Base-by-base conservation (phyloP, 2,888 invertebrate genomes). In the Gandaritis pyraliata region DNA sequence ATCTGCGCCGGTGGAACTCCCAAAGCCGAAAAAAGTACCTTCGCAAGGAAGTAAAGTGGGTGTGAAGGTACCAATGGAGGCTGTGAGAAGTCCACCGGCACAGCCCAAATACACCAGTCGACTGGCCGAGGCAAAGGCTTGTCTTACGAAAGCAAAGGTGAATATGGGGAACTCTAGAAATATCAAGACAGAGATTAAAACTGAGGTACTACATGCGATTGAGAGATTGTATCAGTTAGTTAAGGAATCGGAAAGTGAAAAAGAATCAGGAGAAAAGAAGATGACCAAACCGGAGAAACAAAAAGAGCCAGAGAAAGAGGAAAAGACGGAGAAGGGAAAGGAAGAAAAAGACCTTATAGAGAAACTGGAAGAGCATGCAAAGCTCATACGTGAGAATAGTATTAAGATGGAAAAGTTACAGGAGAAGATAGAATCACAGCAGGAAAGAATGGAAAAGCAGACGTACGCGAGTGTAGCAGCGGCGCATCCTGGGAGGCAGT, bases 381-480 rank as follows among this genome's bases (percentile, higher is more conserved):
- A 6, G 5, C 13, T 39, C 5, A 12, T 39, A 39, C 2, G 13
- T 1, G 39, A 39, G 10, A 39, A 39, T n/a, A 39, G 13, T 2
- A 2, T 2, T 1, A 39, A n/a, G n/a, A 39, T 13, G 39, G 10
- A 8, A n/a, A 38, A 38, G 4, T 10, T 38, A n/a, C 6, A 38
- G n/a, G n/a, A 38, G 4, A 38, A 8, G 1, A 43, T 43, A 7
- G 41, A 43, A 15, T 0, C 1, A 16, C 13, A 43, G 6, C 41
- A 43, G n/a, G 41, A 43, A 8, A 43, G 0, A 3, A n/a, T n/a
- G 8, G 41, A 43, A 15, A 43, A 7, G 16, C 8, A 15, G 10
- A n/a, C 41, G 7, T 43, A 43, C 41, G 41, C 41, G 15, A 43
- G 41, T 43, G 41, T 43, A 43, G 15, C 10, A 43, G 41, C 41